phyloP scores from a whole-genome alignment of 2,113 vertebrate species.

The Polypterus senegalus region DNA sequence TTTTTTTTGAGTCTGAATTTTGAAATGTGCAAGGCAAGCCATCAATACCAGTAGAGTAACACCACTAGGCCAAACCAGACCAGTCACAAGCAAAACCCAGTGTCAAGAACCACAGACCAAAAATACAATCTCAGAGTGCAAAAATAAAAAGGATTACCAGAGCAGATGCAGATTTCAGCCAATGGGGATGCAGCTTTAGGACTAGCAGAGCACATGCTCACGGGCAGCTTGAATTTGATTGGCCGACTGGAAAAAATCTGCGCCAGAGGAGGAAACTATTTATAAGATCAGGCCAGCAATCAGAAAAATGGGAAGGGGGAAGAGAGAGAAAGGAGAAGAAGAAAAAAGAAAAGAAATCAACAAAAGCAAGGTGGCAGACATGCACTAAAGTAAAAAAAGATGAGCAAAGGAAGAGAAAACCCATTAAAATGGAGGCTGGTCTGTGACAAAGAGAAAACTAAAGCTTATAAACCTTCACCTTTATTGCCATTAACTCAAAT shows the following conservation, averaged over 20 bases:
- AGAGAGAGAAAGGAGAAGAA: background rate
- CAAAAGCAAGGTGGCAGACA: background rate
- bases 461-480: no score
- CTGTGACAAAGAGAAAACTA: no score
- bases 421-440: no score
- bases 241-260: constrained; percentile 2
- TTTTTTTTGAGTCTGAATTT: no score
- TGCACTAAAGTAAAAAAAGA: background rate
- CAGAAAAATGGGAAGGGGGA: background rate
- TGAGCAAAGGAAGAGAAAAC: no score
- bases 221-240: constrained; percentile 1
- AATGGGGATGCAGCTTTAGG: constrained; percentile 4
- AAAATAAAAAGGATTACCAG: background rate
- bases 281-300: background rate
- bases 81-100: no score
- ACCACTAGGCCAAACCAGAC: no score
- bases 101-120: no score
- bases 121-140: no score
- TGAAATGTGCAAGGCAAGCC: no score
- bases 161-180: background rate
- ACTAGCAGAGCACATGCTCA: constrained; percentile 1
- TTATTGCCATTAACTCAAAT: no score
- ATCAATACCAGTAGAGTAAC: no score
- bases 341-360: background rate
- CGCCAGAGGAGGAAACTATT: constrained; percentile 3